Evolutionary conservation across 2,888 invertebrate species (phyloP).

Genomic region (Onchidella celtica): DNA sequence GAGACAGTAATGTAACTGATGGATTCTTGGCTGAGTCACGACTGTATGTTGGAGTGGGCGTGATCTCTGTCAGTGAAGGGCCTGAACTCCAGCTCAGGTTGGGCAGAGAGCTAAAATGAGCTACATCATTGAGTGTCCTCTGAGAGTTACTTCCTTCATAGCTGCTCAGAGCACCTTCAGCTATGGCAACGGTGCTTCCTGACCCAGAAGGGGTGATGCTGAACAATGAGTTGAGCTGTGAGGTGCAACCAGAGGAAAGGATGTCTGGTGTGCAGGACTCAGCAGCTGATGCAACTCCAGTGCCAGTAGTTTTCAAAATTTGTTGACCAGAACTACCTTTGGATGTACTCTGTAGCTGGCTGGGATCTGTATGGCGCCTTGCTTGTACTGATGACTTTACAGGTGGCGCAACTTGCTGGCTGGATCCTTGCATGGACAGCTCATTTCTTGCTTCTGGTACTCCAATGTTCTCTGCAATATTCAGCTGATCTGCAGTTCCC

Average conservation of each 20-base stretch:
- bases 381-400: background rate
- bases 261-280: background rate
- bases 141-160: background rate
- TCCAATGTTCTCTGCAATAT: background rate
- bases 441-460: background rate
- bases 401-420: background rate
- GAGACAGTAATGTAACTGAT: background rate
- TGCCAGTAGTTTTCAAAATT: too few relatives aligned
- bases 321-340: too few relatives aligned
- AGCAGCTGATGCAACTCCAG: background rate
- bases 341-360: background rate
- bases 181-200: constrained; percentile 7
- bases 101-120: background rate
- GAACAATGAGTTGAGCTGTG: background rate
- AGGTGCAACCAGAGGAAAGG: background rate
- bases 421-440: background rate
- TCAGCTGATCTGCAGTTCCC: background rate
- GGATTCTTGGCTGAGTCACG: background rate
- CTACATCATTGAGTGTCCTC: background rate
- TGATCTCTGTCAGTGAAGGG: background rate
- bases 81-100: background rate
- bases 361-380: background rate
- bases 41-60: background rate
- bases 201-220: background rate
- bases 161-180: constrained; percentile 26